A percentile compares a stretch with the other conserved stretches of the same genome.
These are phyloP conservation scores for Aleiodes leptofemur DNA, from an alignment of 2,888 invertebrate species.

Conservation along the genomic window DNA sequence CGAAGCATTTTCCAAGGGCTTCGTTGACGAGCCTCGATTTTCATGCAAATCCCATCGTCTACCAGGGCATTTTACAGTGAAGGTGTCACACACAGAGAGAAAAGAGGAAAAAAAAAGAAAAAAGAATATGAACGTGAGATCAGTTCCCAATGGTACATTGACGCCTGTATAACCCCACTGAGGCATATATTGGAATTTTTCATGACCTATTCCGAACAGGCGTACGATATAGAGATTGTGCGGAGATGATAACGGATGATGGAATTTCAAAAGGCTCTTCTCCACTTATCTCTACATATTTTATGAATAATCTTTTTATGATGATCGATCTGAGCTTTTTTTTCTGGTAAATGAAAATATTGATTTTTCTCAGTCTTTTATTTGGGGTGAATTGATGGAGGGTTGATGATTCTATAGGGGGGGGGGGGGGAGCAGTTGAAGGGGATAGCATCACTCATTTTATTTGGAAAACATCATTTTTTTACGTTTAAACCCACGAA, in stretches of 20 bases:
- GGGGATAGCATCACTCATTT: no score
- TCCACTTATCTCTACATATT: slow-evolving; percentile 26
- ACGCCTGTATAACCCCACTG: slow-evolving; percentile 34
- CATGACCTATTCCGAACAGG: slow-evolving; percentile 30
- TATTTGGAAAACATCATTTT: no score
- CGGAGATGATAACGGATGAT: slow-evolving; percentile 2
- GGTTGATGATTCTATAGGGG: neutral
- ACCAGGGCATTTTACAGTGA: slow-evolving; percentile 42
- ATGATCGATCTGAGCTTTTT: neutral
- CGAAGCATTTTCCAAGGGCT: slow-evolving; percentile 33
- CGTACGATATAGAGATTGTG: slow-evolving; percentile 6
- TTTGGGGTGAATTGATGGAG: no score
- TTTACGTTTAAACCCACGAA: no score
- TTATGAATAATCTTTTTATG: neutral
- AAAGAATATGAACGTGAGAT: slow-evolving; percentile 49
- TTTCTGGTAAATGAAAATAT: neutral
- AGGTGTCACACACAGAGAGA: neutral
- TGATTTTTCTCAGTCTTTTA: neutral
- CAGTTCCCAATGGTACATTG: slow-evolving; percentile 54
- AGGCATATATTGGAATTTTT: slow-evolving; percentile 28
- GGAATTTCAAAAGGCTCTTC: slow-evolving; percentile 13
- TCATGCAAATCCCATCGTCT: slow-evolving; percentile 62
- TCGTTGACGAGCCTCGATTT: slow-evolving; percentile 57
- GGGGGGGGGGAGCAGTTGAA: no score
- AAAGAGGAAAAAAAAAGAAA: neutral